A percentile compares a stretch with the other conserved stretches of the same genome.
Conservation (phyloP, 2,888 invertebrate species). For the Eupsilia transversa region DNA sequence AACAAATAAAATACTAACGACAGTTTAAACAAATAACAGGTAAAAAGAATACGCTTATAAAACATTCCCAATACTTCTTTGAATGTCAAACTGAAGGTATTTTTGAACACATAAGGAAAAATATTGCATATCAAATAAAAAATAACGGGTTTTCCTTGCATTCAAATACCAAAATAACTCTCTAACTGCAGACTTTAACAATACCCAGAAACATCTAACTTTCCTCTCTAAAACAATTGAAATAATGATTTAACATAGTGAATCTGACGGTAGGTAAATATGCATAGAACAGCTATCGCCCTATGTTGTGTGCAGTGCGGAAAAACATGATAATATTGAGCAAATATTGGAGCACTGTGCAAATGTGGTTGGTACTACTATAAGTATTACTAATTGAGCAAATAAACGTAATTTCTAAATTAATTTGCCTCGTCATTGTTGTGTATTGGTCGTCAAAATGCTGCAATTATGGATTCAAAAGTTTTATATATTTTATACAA, state of each 20-base stretch:
- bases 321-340: constrained; percentile 45
- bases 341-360: constrained; percentile 39
- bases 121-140: neutral
- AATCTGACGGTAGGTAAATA: constrained; percentile 42
- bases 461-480: neutral
- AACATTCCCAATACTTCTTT: neutral
- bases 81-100: neutral
- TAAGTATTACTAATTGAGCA: constrained; percentile 31
- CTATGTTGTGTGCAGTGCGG: constrained; percentile 25
- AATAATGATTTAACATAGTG: constrained; percentile 24
- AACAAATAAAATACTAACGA: neutral
- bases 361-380: constrained; percentile 25
- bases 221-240: constrained; percentile 43
- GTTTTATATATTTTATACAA: neutral
- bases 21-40: neutral
- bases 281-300: constrained; percentile 20
- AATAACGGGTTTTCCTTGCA: neutral
- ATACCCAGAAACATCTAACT: constrained; percentile 6
- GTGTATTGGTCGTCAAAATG: neutral
- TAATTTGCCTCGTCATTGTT: constrained; percentile 25
- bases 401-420: constrained; percentile 49
- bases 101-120: neutral
- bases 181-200: neutral
- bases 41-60: neutral
- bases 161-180: constrained; percentile 17